Evolutionary conservation across 2,888 invertebrate species (phyloP).

Genomic region (Unio delphinus): DNA sequence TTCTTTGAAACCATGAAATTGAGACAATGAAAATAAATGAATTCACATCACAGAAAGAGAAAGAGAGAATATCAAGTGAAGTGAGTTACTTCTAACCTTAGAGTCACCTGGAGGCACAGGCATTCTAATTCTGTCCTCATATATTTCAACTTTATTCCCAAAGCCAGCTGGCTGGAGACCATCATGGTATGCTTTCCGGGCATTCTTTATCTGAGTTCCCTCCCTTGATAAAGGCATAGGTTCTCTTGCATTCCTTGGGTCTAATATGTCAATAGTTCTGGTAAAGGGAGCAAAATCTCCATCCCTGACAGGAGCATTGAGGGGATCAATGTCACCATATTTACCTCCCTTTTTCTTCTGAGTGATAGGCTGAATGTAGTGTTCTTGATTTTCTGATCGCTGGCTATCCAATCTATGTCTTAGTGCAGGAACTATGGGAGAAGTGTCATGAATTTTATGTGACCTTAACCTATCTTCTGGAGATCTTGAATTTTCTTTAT

Average conservation of each 20-base stretch:
- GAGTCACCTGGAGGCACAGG: conserved; percentile 16
- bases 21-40: background rate
- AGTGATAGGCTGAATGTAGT: conserved; percentile 1
- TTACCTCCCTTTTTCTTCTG: conserved; percentile 22
- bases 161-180: conserved; percentile 64
- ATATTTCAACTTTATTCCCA: conserved; percentile 58
- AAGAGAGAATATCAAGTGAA: conserved; percentile 1
- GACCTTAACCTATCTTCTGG: conserved; percentile 13
- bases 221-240: conserved; percentile 67
- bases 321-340: conserved; percentile 42
- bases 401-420: conserved; percentile 33
- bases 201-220: conserved; percentile 58
- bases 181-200: conserved; percentile 63
- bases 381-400: conserved; percentile 9
- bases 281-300: conserved; percentile 67
- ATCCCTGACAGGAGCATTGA: conserved; percentile 34
- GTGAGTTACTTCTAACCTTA: conserved; percentile 11
- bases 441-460: conserved; percentile 22
- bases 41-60: background rate
- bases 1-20: no score
- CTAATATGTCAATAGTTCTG: conserved; percentile 66
- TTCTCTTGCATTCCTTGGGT: conserved; percentile 64
- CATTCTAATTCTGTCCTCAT: conserved; percentile 45
- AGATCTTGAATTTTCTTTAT: conserved; percentile 18
- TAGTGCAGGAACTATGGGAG: conserved; percentile 60